Evolutionary conservation across 2,797 vertebrate genomes (phyloP), one percentile per base, ranked within the genome.

Genomic region (Darevskia nairensis): DNA sequence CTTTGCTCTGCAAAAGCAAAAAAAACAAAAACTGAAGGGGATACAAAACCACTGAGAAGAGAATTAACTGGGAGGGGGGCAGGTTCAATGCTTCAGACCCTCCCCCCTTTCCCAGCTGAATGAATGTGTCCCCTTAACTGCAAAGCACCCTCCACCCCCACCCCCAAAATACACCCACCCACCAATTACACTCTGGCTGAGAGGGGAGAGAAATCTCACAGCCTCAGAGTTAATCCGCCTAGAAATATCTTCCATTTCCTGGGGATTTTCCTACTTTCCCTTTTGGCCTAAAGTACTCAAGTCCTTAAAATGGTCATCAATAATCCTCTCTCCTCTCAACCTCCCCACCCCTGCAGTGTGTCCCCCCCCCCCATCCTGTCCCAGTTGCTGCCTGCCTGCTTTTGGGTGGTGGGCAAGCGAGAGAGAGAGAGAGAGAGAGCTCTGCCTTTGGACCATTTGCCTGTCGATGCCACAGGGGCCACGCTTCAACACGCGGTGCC

Each of bases 221-320:
- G 85, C 88, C 90, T 87, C 76, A 15, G 80, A 83, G 50, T 69
- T 90, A 92, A 93, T 91, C 94, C 88, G 85, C 78, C 89, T 84
- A 87, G 44, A 89, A 91, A 89, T 79, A 86, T 89, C 80, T 90
- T 93, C 89, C 87, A 55, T 89, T 92, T 93, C 93, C 86, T 77
- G 81, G 91, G 81, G 88, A 88, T 80, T 90, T 92, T 50, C 81
- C 84, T 90, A 68, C 88, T 86, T 88, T 61, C 81, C 82, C 83
- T 83, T 88, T 88, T 88, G 77, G 90, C 86, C 90, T 55, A 90
- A 71, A 91, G 88, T 84, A 84, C 82, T 91, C 82, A 59, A 55
- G 86, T 69, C 66, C 85, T 93, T 89, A 50, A 3, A 71, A 35
- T 39, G 85, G 86, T 74, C 41, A 82, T 44, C n/a, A 29, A 11